phyloP scores from a whole-genome alignment of 2,113 vertebrate species.

The Arizona elegans region DNA sequence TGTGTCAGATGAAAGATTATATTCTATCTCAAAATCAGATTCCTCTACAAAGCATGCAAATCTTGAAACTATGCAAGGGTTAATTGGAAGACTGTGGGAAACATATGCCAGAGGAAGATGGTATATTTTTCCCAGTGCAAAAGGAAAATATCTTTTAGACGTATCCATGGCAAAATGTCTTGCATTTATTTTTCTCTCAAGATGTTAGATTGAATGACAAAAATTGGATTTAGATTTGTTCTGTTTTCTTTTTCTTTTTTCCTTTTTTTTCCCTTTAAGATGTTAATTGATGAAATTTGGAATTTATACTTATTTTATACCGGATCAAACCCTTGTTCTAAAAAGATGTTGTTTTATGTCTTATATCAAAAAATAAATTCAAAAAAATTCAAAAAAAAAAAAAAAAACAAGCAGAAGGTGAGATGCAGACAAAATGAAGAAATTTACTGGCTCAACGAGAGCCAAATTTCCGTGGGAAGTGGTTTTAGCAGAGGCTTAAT shows the following conservation, averaged over 20 bases:
- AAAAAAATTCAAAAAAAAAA: no score
- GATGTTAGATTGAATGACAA: no score
- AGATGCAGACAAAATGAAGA: background rate
- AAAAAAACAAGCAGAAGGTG: background rate
- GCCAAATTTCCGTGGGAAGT: no score
- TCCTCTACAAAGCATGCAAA: background rate
- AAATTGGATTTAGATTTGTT: no score
- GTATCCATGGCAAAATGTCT: background rate
- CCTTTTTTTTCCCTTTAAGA: no score
- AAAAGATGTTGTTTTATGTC: no score
- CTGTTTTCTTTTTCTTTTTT: no score
- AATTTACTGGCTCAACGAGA: background rate
- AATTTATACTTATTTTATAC: no score
- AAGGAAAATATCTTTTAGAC: background rate
- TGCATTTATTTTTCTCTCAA: background rate
- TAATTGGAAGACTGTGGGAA: conserved; percentile 11
- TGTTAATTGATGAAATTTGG: no score
- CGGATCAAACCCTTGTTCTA: no score
- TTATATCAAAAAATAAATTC: no score
- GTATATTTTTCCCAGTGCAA: background rate
- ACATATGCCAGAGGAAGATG: background rate
- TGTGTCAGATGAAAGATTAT: conserved; percentile 25
- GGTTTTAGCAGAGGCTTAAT: background rate
- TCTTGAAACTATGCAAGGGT: background rate
- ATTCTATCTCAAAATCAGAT: conserved; percentile 19